phyloP scores from a whole-genome alignment of 2,888 invertebrate species.

The Acanthosoma haemorrhoidale region DNA sequence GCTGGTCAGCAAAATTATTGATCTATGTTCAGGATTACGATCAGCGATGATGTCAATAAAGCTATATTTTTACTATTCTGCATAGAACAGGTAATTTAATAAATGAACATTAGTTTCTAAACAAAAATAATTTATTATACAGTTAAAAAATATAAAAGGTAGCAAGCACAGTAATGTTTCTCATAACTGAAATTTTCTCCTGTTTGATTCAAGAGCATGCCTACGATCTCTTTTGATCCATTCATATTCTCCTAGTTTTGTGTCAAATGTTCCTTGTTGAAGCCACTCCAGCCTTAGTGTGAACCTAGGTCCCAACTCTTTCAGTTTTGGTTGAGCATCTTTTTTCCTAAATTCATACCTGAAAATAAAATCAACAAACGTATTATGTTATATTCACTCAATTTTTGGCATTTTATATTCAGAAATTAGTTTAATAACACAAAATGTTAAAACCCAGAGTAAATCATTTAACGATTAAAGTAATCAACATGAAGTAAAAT shows the following conservation, averaged over 20 bases:
- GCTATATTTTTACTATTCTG: no score
- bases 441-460: not conserved
- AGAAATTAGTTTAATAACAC: no score
- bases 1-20: no score
- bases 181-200: slow-evolving; percentile 65
- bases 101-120: no score
- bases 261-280: slow-evolving; percentile 96
- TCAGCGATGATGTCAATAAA: no score
- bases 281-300: slow-evolving; percentile 86
- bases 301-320: slow-evolving; percentile 95
- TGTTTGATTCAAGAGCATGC: slow-evolving; percentile 88
- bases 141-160: not conserved
- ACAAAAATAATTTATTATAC: slow-evolving; percentile 19
- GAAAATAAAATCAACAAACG: slow-evolving; percentile 40
- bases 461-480: no score
- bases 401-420: no score
- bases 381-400: no score
- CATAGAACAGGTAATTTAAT: no score
- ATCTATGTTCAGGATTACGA: no score
- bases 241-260: slow-evolving; percentile 92
- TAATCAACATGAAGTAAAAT: no score
- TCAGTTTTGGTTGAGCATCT: slow-evolving; percentile 62
- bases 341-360: slow-evolving; percentile 84
- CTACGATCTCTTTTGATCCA: slow-evolving; percentile 89
- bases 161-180: not conserved